Evolutionary conservation across 2,113 vertebrate genomes (phyloP).

Genomic region (Hemiscyllium ocellatum): DNA sequence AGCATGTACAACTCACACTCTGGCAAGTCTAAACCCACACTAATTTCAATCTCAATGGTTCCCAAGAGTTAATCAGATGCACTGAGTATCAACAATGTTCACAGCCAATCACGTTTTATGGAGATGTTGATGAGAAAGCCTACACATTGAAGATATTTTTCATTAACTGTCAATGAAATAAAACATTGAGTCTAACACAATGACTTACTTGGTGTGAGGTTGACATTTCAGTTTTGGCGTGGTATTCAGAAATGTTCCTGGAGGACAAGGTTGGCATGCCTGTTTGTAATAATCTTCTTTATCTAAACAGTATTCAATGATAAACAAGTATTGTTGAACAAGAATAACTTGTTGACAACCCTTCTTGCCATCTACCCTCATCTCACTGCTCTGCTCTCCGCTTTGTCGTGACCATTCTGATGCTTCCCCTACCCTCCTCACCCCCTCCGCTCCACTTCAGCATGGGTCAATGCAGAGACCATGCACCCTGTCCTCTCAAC

Average conservation of each 20-base stretch:
- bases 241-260: not conserved
- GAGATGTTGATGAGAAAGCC: not conserved
- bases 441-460: too few species aligned
- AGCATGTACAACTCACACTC: not conserved
- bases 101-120: not conserved
- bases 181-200: not conserved
- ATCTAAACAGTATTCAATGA: not conserved
- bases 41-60: not conserved
- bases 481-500: too few species aligned
- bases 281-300: not conserved
- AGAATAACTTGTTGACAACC: not conserved
- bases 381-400: not conserved
- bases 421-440: not conserved
- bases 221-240: not conserved
- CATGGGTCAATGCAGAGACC: not conserved
- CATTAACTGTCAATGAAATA: not conserved
- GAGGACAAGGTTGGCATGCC: not conserved
- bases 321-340: not conserved
- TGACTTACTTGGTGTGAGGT: slow-evolving; percentile 13
- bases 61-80: not conserved
- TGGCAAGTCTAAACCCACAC: not conserved
- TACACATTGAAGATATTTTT: not conserved
- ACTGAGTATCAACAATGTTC: not conserved
- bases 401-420: too few species aligned
- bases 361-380: not conserved